Conservation (phyloP, 2,113 vertebrate genomes). For the Hippolais icterina region DNA sequence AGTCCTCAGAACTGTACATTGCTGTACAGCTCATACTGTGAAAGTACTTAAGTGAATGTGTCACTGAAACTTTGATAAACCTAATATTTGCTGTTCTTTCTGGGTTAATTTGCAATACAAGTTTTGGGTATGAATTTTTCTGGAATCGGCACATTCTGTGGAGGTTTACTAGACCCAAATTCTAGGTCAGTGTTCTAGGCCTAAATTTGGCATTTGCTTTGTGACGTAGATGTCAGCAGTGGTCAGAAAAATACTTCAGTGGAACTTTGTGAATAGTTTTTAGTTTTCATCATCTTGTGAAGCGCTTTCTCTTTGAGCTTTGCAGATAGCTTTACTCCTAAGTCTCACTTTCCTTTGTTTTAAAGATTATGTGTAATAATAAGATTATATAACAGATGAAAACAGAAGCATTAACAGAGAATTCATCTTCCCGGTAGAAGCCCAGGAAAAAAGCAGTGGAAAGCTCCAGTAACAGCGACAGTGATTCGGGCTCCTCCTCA, state of each 20-base stretch:
- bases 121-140: background rate
- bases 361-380: background rate
- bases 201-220: background rate
- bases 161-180: background rate
- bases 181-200: background rate
- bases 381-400: background rate
- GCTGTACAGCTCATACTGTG: background rate
- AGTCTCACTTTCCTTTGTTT: background rate
- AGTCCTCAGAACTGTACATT: background rate
- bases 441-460: conserved; percentile 83
- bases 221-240: background rate
- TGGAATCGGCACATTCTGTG: background rate
- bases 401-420: background rate
- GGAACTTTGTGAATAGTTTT: background rate
- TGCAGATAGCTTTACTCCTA: background rate
- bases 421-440: conserved; percentile 70
- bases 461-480: conserved; percentile 88
- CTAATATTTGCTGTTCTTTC: background rate
- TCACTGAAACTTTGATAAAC: background rate
- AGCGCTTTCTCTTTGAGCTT: background rate
- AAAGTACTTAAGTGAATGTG: background rate
- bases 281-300: background rate
- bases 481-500: conserved; percentile 88
- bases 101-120: background rate
- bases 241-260: background rate